Evolutionary conservation across 2,113 vertebrate species (phyloP).

Genomic region (Sus scrofa): DNA sequence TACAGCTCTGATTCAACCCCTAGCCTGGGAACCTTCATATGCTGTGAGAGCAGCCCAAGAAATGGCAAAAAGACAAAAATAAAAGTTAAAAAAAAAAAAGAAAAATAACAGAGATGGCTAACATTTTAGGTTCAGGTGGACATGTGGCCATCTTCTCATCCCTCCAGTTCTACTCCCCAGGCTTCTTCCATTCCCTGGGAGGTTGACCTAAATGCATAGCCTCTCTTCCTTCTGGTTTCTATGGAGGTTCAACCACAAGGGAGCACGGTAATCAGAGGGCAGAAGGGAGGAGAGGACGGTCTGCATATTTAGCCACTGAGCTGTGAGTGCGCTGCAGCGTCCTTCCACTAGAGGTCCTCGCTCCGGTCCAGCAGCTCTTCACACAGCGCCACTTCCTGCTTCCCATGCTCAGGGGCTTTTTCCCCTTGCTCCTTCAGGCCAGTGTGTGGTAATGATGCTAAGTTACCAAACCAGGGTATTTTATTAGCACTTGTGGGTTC

Average conservation of each 20-base stretch:
- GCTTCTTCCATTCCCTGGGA: background rate
- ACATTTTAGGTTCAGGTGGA: background rate
- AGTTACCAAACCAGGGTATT: background rate
- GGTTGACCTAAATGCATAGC: background rate
- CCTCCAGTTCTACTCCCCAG: background rate
- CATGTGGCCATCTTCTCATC: background rate
- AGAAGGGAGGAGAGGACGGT: background rate
- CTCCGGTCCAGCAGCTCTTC: background rate
- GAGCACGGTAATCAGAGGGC: background rate
- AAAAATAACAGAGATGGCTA: background rate
- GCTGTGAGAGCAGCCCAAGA: too few relatives aligned
- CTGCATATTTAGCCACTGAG: background rate
- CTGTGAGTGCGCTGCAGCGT: background rate
- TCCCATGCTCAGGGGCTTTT: background rate
- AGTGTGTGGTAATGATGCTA: background rate
- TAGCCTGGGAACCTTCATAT: too few relatives aligned
- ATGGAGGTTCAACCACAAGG: background rate
- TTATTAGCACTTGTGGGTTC: background rate
- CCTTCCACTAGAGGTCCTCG: background rate
- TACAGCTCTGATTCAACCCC: too few relatives aligned
- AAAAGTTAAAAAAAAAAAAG: slow-evolving; percentile 9
- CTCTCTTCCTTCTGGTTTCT: background rate
- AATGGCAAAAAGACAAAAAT: too few relatives aligned
- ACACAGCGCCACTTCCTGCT: background rate
- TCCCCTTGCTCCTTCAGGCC: background rate